Evolutionary conservation across 2,888 invertebrate genomes (phyloP).

Genomic region (Tiliacea aurago): DNA sequence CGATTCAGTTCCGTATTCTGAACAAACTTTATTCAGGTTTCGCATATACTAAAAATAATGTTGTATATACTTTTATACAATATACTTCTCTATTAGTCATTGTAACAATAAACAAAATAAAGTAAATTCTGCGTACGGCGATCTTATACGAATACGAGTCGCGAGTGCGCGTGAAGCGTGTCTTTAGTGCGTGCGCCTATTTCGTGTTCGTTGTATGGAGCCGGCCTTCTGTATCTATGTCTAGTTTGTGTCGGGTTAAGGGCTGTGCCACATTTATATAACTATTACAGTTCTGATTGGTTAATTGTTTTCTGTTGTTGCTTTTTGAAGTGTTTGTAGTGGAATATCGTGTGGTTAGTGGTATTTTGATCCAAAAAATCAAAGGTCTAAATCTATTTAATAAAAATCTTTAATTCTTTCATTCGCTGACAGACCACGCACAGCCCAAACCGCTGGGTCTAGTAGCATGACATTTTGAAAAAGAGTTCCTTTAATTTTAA

Average conservation of each 20-base stretch:
- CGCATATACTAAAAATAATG: too few relatives aligned
- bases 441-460: neutral
- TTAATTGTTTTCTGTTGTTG: conserved; percentile 11
- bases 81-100: too few relatives aligned
- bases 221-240: neutral
- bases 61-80: too few relatives aligned
- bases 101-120: too few relatives aligned
- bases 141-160: neutral
- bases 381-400: neutral
- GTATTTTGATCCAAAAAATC: neutral
- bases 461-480: neutral
- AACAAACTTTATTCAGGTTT: too few relatives aligned
- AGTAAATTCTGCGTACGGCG: too few relatives aligned
- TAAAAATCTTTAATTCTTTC: neutral
- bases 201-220: neutral
- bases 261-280: conserved; percentile 18
- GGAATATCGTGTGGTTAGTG: neutral
- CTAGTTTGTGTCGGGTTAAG: neutral
- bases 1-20: too few relatives aligned
- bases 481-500: too few relatives aligned
- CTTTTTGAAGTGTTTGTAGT: conserved; percentile 8
- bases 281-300: conserved; percentile 25
- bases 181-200: neutral
- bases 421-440: neutral
- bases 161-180: neutral